Evolutionary conservation across 2,888 invertebrate species (phyloP).

Genomic region (Rotaria macrura): DNA sequence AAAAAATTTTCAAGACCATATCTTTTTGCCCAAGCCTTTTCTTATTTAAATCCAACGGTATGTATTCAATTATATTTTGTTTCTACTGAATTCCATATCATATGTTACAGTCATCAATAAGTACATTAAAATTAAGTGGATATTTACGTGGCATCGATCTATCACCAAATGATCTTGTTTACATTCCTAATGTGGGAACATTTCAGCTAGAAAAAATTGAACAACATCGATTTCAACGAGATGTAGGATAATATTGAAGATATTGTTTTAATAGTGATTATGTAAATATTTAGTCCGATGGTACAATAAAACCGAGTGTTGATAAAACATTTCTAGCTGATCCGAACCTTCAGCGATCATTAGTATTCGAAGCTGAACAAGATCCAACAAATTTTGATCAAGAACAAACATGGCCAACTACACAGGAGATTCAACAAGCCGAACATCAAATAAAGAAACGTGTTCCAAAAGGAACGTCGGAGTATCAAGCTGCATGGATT

Average conservation of each 20-base stretch:
- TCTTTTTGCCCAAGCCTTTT: not conserved
- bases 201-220: conserved; percentile 62
- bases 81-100: conserved; percentile 35
- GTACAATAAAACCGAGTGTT: conserved; percentile 35
- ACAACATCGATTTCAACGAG: conserved; percentile 16
- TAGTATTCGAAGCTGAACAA: conserved; percentile 68
- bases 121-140: conserved; percentile 62
- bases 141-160: conserved; percentile 72
- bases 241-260: conserved; percentile 17
- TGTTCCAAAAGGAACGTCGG: conserved; percentile 87
- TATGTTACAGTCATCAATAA: conserved; percentile 39
- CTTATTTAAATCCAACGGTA: conserved; percentile 37
- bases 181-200: conserved; percentile 81
- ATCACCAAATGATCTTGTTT: conserved; percentile 75
- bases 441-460: conserved; percentile 55
- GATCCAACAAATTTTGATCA: conserved; percentile 71
- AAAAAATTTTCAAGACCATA: not conserved
- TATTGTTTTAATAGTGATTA: conserved; percentile 40
- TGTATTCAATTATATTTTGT: not conserved
- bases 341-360: conserved; percentile 55
- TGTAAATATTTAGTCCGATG: conserved; percentile 37
- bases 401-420: conserved; percentile 92
- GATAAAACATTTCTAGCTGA: conserved; percentile 40
- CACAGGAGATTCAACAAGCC: conserved; percentile 67
- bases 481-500: conserved; percentile 78